Percentiles rank a stretch among this genome's conserved stretches.
Evolutionary conservation across 2,797 vertebrate genomes (phyloP).

Genomic region (Acanthurus lineatus): DNA sequence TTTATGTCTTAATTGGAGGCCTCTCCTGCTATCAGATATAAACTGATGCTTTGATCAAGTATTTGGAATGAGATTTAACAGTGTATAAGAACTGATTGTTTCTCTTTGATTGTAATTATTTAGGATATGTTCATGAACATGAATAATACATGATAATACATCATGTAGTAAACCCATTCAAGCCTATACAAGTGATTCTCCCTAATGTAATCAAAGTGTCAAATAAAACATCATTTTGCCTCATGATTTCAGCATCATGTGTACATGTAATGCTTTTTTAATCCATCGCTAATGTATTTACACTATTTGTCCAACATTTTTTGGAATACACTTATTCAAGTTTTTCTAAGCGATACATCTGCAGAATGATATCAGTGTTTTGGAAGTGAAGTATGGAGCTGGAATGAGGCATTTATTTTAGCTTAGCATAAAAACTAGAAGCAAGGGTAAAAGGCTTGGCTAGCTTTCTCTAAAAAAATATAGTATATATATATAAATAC

Average conservation of each 20-base stretch:
- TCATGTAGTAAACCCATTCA: constrained; percentile 14
- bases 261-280: constrained; percentile 16
- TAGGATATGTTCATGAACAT: constrained; percentile 62
- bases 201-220: constrained; percentile 44
- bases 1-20: constrained; percentile 57
- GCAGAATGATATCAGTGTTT: constrained; percentile 3
- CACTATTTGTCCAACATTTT: background rate
- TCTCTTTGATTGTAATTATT: constrained; percentile 59
- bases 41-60: constrained; percentile 71
- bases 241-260: constrained; percentile 35
- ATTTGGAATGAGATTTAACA: constrained; percentile 71
- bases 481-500: too few relatives aligned
- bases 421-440: background rate
- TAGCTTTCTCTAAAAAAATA: too few relatives aligned
- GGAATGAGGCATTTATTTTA: constrained; percentile 5
- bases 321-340: background rate
- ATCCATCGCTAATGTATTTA: constrained; percentile 10
- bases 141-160: constrained; percentile 30
- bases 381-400: background rate
- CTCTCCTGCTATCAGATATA: constrained; percentile 56
- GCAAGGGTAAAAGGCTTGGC: too few relatives aligned
- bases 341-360: background rate
- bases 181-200: constrained; percentile 30
- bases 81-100: constrained; percentile 40
- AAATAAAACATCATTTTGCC: constrained; percentile 35